Conservation (phyloP, 2,888 invertebrate species). For the Sphinx pinastri region DNA sequence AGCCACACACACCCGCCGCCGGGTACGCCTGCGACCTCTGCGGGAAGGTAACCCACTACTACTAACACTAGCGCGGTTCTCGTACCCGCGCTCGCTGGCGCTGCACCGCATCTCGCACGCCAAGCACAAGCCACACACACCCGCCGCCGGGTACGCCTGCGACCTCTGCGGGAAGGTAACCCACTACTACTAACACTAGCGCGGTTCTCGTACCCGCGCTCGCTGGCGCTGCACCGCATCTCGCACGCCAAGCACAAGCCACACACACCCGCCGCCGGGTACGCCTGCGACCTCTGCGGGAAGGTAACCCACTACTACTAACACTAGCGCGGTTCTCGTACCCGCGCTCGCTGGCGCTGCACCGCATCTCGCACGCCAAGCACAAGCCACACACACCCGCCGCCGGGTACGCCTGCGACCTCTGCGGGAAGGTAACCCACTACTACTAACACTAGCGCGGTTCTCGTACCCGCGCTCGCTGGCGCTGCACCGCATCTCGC, state of each 20-base stretch:
- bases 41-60: conserved; percentile 84
- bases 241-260: conserved; percentile 57
- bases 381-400: conserved; percentile 36
- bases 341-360: conserved; percentile 85
- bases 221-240: conserved; percentile 83
- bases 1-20: conserved; percentile 37
- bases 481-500: conserved; percentile 82
- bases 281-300: conserved; percentile 87
- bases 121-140: conserved; percentile 36
- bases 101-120: conserved; percentile 81
- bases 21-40: conserved; percentile 87
- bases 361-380: conserved; percentile 74
- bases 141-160: conserved; percentile 79
- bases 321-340: conserved; percentile 85
- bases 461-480: conserved; percentile 86
- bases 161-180: conserved; percentile 86
- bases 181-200: no score
- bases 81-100: conserved; percentile 85
- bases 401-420: conserved; percentile 84
- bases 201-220: conserved; percentile 85
- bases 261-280: conserved; percentile 52
- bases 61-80: conserved; percentile 84
- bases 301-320: no score
- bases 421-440: conserved; percentile 86
- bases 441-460: no score